These are phyloP conservation scores for Metopolophium dirhodum DNA, from an alignment of 1,140 invertebrate species.

Conservation along the genomic window DNA sequence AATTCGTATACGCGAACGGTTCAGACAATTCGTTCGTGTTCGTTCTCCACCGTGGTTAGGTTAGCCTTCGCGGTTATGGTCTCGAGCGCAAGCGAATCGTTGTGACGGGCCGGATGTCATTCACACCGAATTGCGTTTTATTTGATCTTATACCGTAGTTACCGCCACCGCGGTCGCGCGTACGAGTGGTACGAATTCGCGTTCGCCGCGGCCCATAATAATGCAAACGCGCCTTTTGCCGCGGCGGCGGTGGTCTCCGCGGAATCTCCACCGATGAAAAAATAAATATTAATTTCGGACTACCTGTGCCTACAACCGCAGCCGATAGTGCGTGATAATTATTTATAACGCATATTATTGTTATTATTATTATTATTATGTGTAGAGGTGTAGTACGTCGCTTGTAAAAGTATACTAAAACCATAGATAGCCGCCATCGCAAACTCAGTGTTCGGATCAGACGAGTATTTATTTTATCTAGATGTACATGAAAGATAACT, in stretches of 20 bases:
- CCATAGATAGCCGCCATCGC: not conserved
- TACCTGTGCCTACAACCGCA: no score
- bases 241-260: not conserved
- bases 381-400: not conserved
- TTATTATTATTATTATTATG: no score
- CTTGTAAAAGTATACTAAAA: not conserved
- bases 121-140: not conserved
- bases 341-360: not conserved
- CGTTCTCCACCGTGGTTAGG: not conserved
- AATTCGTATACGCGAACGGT: not conserved
- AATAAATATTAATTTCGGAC: not conserved
- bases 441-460: not conserved
- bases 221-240: not conserved
- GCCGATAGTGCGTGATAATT: not conserved
- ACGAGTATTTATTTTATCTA: no score
- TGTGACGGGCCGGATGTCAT: not conserved
- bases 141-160: not conserved
- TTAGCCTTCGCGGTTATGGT: not conserved
- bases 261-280: not conserved
- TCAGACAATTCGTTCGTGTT: not conserved
- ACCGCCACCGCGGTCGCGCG: not conserved
- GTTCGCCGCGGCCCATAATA: not conserved
- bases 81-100: not conserved
- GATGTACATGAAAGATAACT: no score
- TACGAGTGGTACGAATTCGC: not conserved